Evolutionary conservation across 2,113 vertebrate species (phyloP).

Genomic region (Lamprologus sp.): DNA sequence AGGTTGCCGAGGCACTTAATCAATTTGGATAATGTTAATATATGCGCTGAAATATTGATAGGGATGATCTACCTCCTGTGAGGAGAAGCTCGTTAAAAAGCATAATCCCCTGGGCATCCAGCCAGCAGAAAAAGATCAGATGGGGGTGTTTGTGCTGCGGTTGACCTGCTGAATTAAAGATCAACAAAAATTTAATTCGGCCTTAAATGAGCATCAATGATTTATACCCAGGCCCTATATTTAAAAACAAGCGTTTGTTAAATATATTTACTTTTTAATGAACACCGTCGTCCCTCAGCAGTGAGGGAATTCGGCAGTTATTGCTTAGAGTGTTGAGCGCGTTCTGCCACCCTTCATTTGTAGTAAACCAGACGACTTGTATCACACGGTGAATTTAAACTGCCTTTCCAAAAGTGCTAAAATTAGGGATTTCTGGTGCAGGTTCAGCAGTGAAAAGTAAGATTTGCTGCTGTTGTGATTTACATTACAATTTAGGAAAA

Average conservation of each 20-base stretch:
- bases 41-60: constrained; percentile 74
- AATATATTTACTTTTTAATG: not conserved
- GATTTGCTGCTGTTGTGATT: not conserved
- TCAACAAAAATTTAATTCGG: constrained; percentile 65
- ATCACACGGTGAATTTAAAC: not conserved
- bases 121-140: constrained; percentile 62
- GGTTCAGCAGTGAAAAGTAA: not conserved
- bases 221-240: constrained; percentile 20
- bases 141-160: constrained; percentile 51
- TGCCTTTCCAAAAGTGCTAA: not conserved
- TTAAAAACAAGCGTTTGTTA: constrained; percentile 16
- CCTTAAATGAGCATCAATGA: constrained; percentile 59
- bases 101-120: constrained; percentile 62
- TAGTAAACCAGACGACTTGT: not conserved
- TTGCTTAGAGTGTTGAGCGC: not conserved
- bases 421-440: not conserved
- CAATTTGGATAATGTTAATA: constrained; percentile 74
- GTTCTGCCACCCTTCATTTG: not conserved
- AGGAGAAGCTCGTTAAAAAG: constrained; percentile 61
- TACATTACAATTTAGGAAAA: not conserved
- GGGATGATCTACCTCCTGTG: constrained; percentile 60
- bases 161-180: constrained; percentile 76
- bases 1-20: constrained; percentile 30
- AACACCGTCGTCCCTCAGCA: not conserved
- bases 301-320: not conserved